phyloP scores from a whole-genome alignment of 2,113 vertebrate species.

The Rhinoptilus africanus region DNA sequence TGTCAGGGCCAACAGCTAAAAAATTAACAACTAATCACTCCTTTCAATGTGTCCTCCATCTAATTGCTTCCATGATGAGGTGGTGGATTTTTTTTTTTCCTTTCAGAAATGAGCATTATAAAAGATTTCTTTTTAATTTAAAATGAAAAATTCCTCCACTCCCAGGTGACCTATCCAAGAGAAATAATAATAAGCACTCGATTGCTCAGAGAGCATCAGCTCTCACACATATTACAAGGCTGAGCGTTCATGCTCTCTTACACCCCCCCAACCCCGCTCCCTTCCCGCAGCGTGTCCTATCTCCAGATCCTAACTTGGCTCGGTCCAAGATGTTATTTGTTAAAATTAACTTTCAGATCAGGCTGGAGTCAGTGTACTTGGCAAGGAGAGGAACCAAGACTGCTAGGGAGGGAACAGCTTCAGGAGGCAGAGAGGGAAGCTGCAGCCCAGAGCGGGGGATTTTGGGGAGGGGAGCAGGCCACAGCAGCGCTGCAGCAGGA shows the following conservation, averaged over 20 bases:
- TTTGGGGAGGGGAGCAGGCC: neutral
- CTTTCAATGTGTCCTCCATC: constrained; percentile 22
- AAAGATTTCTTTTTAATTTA: constrained; percentile 69
- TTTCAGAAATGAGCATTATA: constrained; percentile 57
- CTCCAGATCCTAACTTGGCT: constrained; percentile 60
- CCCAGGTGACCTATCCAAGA: constrained; percentile 61
- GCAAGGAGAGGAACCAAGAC: constrained; percentile 3
- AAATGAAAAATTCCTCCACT: constrained; percentile 62
- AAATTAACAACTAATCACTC: constrained; percentile 58
- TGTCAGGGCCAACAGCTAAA: constrained; percentile 42
- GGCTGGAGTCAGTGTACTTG: constrained; percentile 16
- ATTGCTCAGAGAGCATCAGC: constrained; percentile 58
- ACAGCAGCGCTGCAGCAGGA: neutral
- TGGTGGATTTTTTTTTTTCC: neutral
- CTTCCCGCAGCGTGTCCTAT: constrained; percentile 28
- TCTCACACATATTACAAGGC: neutral
- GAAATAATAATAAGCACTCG: constrained; percentile 58
- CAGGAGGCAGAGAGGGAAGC: neutral
- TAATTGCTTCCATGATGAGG: constrained; percentile 64
- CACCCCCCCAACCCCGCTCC: neutral
- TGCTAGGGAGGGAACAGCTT: neutral
- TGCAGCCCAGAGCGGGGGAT: neutral
- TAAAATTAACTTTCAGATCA: constrained; percentile 65
- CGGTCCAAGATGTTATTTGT: constrained; percentile 38
- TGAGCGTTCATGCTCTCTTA: neutral